Base-by-base conservation (phyloP, 2,797 vertebrate genomes). In the Paratrypauchen microcephalus region DNA sequence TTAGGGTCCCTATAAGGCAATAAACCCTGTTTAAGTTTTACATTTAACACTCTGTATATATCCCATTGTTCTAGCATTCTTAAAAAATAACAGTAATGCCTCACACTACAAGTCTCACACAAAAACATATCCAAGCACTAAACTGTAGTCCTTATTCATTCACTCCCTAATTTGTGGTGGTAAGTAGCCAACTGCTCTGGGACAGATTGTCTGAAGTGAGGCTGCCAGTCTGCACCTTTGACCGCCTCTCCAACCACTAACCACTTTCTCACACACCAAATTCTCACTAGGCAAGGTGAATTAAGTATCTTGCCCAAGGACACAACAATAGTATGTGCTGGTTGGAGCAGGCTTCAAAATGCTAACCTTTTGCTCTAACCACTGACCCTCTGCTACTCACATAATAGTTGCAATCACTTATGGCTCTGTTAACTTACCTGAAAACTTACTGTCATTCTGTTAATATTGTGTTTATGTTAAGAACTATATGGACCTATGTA, bases 1-100 rank as follows among this genome's bases (percentile, higher is more conserved):
- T 93, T 82, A 50, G 95, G 78, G 1, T 96, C 93, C 87, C 97
- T 99, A 85, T 65, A 56, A 75, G 79, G 62, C 12, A 45, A 26
- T 1, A 11, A 57, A 65, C 54, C 3, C 52, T 4, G 21, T 1
- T 8, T 71, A 0, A 71, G 63, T 21, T 16, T 24, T 65, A 6
- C 59, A 15, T 41, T 76, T 13, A 68, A 41, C 39, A 41, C 12
- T 39, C 8, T 39, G 6, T 9, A 2, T 12, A 13, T 41, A 45
- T 13, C 41, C 15, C 15, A 15, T 13, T 45, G 41, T 8, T n/a
- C 48, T 50, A 6, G 2, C 18, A 50, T 50, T 19, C 48, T 50
- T 50, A 19, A 19, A 26, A n/a, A n/a, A n/a, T 50, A 50, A 50
- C n/a, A 50, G 19, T 50, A 50, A 50, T 50, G 5, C 48, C 19